Evolutionary conservation across 2,888 invertebrate genomes (phyloP), one percentile per base, ranked within the genome.

Genomic region (Caenorhabditis imperialis): DNA sequence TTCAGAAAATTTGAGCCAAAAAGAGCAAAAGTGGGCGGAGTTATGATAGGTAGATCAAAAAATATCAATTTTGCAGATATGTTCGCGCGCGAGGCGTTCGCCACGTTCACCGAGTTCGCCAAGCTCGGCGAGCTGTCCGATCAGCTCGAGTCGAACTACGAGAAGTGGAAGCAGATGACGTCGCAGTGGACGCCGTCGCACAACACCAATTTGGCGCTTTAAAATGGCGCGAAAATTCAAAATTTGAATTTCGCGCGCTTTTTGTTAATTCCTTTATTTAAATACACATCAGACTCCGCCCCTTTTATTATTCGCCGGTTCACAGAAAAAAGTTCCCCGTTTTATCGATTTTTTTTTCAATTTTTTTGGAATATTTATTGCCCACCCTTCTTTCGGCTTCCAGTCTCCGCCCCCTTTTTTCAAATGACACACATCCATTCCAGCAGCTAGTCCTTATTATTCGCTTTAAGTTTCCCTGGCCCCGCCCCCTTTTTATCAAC

Each of bases 51-150:
- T n/a, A n/a, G n/a, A n/a, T n/a, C n/a, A n/a, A n/a, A n/a, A n/a
- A n/a, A n/a, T n/a, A n/a, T n/a, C n/a, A n/a, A n/a, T n/a, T n/a
- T 54, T 78, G 12, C 69, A 77, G 98, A 98, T 90, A 96, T 93
- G 90, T 98, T 98, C 88, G 95, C 97, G 85, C 94, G 94, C 85
- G 96, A 96, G 88, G 96, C 98, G 94, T 94, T 97, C 91, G 95
- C 96, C 88, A 94, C 95, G 30, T 98, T 96, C 96, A 93, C 96
- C 88, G 93, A 85, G 30, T 88, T 86, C 78, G 85, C 86, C 16
- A 79, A 84, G 22, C 69, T 86, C 44, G 81, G 84, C 2, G 78
- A 84, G 38, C 81, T 88, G 16, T 57, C 83, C 8, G 70, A 65
- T 2, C 83, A 84, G 27, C 71, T 88, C 30, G 87, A 88, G 58